phyloP scores from a whole-genome alignment of 2,888 invertebrate genomes.

The Ephialtes manifestator region DNA sequence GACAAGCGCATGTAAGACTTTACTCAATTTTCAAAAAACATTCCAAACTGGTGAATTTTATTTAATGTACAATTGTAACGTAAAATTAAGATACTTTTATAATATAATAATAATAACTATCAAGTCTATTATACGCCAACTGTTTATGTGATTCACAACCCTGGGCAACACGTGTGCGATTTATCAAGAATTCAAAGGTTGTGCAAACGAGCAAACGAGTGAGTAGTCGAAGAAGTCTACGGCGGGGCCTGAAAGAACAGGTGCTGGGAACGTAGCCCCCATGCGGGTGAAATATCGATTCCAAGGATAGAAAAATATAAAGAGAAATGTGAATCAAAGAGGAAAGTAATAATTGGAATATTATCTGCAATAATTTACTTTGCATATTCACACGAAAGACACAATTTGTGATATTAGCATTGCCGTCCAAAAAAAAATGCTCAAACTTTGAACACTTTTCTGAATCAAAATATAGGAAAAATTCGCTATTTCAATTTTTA shows the following conservation, averaged over 20 bases:
- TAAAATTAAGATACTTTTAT: too few relatives aligned
- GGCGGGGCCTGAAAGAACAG: background rate
- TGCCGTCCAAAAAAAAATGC: background rate
- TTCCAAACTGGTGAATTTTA: too few relatives aligned
- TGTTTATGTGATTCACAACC: background rate
- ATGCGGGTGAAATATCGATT: constrained; percentile 26
- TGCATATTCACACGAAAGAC: background rate
- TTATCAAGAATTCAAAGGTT: constrained; percentile 61
- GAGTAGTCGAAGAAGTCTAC: constrained; percentile 43
- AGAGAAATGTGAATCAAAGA: background rate
- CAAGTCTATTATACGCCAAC: too few relatives aligned
- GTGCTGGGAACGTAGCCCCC: background rate
- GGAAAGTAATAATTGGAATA: background rate
- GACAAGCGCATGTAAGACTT: too few relatives aligned
- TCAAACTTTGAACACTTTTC: background rate
- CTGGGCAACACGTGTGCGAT: constrained; percentile 44
- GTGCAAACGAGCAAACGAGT: constrained; percentile 32
- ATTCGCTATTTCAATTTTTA: too few relatives aligned
- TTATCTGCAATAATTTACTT: background rate
- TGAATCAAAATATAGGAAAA: too few relatives aligned
- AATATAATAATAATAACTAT: too few relatives aligned
- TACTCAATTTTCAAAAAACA: too few relatives aligned
- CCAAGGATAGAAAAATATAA: background rate
- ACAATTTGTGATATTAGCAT: background rate
- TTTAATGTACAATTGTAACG: too few relatives aligned